Base-by-base conservation (phyloP, 2,888 invertebrate species). In the Cerastoderma edule region DNA sequence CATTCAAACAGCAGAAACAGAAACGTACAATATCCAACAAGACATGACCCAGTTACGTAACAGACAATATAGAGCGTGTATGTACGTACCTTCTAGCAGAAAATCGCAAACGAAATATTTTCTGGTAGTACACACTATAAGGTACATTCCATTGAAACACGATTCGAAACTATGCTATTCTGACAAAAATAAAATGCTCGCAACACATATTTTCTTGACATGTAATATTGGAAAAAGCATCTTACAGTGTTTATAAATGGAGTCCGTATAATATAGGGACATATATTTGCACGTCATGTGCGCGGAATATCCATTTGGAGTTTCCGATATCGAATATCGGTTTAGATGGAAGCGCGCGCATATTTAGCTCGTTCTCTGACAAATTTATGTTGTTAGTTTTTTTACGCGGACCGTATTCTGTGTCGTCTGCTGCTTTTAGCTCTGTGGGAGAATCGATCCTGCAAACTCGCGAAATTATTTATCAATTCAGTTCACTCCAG, bases 401-500 rank as follows among this genome's bases (percentile, higher is more conserved):
- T 22, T 27, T 22, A 50, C 1, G n/a, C n/a, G 16, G 39, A 10
- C 50, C n/a, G 50, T 27, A 24, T 10, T 22, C 22, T 50, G 22
- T 50, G 19, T n/a, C 22, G 19, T 50, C 50, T 24, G 50, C 22
- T 50, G n/a, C n/a, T n/a, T n/a, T n/a, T n/a, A n/a, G n/a, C 24
- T n/a, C 50, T 4, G 50, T 50, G 22, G 24, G 22, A n/a, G 24
- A 50, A 50, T 50, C 50, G 50, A 50, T 50, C 50, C n/a, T 10
- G 50, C 50, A n/a, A n/a, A 27, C 50, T 8, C 22, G 24, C 10
- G 50, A 50, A 50, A 50, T 50, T 50, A 50, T 50, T 50, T 50
- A 50, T 50, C 50, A 50, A 50, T 50, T 50, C 24, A n/a, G 50
- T 50, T 50, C 50, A 50, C 50, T 22, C 50, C 6, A 10, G 22